A percentile compares a stretch with the other conserved stretches of the same genome.
phyloP scores from a whole-genome alignment of 2,113 vertebrate genomes.

The Paedocypris sp. region DNA sequence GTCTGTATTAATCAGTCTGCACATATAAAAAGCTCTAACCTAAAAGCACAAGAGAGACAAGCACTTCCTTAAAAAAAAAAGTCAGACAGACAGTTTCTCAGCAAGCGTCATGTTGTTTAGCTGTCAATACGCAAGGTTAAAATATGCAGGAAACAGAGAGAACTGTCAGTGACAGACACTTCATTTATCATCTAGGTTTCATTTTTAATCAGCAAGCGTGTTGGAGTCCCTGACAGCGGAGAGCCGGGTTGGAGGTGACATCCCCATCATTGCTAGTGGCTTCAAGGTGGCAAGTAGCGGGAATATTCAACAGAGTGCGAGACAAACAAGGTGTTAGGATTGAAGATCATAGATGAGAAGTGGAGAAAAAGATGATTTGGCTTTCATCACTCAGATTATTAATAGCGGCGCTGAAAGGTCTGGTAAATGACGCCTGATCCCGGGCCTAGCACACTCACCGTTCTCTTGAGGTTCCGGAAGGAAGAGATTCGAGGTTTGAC shows the following conservation, averaged over 20 bases:
- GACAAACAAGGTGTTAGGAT: no score
- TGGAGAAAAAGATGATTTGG: no score
- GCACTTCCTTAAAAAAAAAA: background rate
- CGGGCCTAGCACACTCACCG: constrained; percentile 68
- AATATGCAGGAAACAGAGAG: background rate
- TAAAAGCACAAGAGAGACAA: background rate
- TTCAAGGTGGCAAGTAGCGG: background rate
- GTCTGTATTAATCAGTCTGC: no score
- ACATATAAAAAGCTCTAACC: background rate
- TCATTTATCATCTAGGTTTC: background rate
- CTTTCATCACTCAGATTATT: no score
- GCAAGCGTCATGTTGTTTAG: background rate
- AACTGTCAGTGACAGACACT: background rate
- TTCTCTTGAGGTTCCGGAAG: constrained; percentile 77
- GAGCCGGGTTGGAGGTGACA: background rate
- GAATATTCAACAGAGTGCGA: no score
- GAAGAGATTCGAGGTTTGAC: constrained; percentile 87
- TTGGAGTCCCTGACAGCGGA: background rate
- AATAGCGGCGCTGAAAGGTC: background rate
- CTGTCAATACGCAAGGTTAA: background rate
- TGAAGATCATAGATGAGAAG: background rate
- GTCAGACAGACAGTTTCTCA: background rate
- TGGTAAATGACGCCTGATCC: constrained; percentile 24
- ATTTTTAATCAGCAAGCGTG: background rate
- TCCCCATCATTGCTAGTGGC: background rate